Evolutionary conservation across 1,140 invertebrate genomes (phyloP), one percentile per base, ranked within the genome.

Genomic region (Pogonognathellus flavescens): DNA sequence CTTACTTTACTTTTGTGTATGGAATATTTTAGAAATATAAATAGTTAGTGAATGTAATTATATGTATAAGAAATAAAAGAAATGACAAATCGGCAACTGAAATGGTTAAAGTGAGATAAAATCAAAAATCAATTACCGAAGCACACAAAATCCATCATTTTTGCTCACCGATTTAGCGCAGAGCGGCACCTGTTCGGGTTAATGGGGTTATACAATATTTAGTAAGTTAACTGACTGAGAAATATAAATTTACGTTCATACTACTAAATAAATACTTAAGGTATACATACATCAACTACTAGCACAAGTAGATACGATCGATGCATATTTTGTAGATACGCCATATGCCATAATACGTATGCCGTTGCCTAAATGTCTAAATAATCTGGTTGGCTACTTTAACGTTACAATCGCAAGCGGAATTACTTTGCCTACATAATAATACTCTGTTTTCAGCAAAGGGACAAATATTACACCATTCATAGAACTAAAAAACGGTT

Each of bases 101-200:
- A 88, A 84, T 66, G 14, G 57, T 57, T 82, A 86, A 87, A 66
- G 85, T 87, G 85, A 85, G 84, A 85, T 88, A 86, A 87, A 87
- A 85, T 88, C 62, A 88, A 87, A 87, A 85, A 83, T 92, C 92
- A 93, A 85, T 95, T 95, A 95, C 95, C 95, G 94, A 95, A 95
- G 94, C 94, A 95, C 94, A 95, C 94, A 95, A 95, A 94, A 95
- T 94, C 94, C 94, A 93, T 93, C 93, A 95, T 89, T 89, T 88
- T 95, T 95, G 94, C 95, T 95, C 94, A 95, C 94, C 94, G 95
- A 93, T 94, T 95, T 94, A 93, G 94, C 94, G 93, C 95, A 95
- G 94, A 94, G 95, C 93, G 94, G 93, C 93, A 94, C 93, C 93
- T 94, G 94, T 92, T 94, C 94, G 92, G 92, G 92, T 93, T 93